These are phyloP conservation scores for Apotomis capreana DNA, from an alignment of 2,888 invertebrate species.

Conservation along the genomic window DNA sequence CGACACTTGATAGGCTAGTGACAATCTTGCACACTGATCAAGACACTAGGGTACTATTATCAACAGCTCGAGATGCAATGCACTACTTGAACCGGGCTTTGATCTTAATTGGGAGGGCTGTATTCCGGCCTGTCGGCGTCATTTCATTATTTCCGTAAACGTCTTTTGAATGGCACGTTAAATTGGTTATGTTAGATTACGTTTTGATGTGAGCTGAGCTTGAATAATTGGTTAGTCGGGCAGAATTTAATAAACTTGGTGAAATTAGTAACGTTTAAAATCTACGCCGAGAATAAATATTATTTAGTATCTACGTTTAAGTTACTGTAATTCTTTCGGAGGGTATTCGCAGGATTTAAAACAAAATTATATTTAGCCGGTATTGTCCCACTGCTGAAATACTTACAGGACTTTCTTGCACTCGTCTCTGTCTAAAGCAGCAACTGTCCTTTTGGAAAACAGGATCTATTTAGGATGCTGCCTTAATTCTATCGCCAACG, in stretches of 20 bases:
- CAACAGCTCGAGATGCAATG: slow-evolving; percentile 41
- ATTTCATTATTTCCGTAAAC: slow-evolving; percentile 27
- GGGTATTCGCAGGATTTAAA: too few species aligned
- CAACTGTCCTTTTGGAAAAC: too few species aligned
- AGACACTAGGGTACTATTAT: slow-evolving; percentile 10
- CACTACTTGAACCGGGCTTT: slow-evolving; percentile 43
- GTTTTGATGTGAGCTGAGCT: slow-evolving; percentile 7
- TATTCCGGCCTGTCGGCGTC: slow-evolving; percentile 18
- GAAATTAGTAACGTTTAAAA: not conserved
- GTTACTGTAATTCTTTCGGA: too few species aligned
- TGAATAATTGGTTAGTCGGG: slow-evolving; percentile 9
- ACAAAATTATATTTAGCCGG: too few species aligned
- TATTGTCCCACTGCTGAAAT: too few species aligned
- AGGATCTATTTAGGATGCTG: too few species aligned
- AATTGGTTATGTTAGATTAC: slow-evolving; percentile 5
- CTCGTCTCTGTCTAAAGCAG: too few species aligned
- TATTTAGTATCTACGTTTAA: too few species aligned
- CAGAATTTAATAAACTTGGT: not conserved
- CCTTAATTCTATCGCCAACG: too few species aligned
- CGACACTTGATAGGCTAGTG: not conserved
- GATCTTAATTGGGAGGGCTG: slow-evolving; percentile 10
- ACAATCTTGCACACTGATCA: not conserved
- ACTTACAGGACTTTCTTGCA: too few species aligned
- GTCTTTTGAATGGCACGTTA: slow-evolving; percentile 20
- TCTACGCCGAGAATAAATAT: too few species aligned